Evolutionary conservation across 2,797 vertebrate genomes (phyloP).

Genomic region (Sebastes steindachneri): DNA sequence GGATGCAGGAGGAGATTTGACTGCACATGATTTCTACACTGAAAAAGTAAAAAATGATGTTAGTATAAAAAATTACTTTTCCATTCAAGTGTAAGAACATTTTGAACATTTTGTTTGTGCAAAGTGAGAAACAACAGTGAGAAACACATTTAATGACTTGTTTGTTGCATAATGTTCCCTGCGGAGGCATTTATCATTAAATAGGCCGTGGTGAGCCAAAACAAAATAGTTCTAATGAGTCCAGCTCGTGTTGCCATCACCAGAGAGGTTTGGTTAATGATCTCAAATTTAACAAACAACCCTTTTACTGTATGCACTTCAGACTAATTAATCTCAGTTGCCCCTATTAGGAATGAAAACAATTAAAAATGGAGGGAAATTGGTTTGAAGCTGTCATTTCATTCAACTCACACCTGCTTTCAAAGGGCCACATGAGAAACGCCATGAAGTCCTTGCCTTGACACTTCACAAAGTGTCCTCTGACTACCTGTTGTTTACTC

Average conservation of each 20-base stretch:
- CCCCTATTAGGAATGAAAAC: background rate
- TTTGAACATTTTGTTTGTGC: background rate
- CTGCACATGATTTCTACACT: background rate
- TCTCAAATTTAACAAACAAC: background rate
- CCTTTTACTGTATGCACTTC: background rate
- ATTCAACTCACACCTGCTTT: background rate
- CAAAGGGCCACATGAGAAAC: background rate
- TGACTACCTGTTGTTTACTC: background rate
- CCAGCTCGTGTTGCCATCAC: background rate
- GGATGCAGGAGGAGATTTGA: background rate
- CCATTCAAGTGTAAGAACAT: background rate
- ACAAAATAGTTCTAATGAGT: slow-evolving; percentile 6
- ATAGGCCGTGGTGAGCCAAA: background rate
- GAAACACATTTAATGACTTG: background rate
- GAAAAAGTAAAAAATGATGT: background rate
- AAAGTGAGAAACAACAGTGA: background rate
- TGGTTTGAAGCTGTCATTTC: background rate
- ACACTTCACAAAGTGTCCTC: background rate
- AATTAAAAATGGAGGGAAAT: background rate
- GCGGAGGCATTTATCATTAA: background rate
- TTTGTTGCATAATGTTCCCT: background rate
- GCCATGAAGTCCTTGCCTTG: background rate
- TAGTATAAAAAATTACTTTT: background rate
- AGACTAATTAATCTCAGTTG: slow-evolving; percentile 22
- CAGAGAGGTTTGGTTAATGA: slow-evolving; percentile 4